Evolutionary conservation across 2,888 invertebrate genomes (phyloP).

Genomic region (Invenusta paracnida): DNA sequence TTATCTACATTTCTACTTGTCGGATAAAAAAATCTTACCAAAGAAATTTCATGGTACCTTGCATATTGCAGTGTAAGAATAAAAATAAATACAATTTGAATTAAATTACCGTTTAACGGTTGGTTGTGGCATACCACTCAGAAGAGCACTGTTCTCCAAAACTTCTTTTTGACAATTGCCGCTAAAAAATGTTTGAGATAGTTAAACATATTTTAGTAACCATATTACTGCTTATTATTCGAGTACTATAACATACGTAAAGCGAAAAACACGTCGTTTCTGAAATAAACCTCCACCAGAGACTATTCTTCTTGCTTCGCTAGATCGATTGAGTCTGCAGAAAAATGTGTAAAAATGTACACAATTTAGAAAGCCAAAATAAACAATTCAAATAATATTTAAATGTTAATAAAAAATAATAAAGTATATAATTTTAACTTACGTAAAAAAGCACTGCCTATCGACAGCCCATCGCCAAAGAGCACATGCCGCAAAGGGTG

Average conservation of each 20-base stretch:
- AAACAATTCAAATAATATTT: neutral
- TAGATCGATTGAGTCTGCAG: neutral
- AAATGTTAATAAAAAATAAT: neutral
- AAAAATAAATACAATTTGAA: too few relatives aligned
- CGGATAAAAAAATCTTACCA: too few relatives aligned
- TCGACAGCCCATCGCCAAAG: conserved; percentile 91
- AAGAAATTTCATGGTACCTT: too few relatives aligned
- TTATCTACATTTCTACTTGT: too few relatives aligned
- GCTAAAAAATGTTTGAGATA: neutral
- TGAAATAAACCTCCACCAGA: neutral
- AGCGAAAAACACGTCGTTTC: neutral
- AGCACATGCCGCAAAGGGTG: conserved; percentile 80
- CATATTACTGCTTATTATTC: neutral
- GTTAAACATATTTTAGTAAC: neutral
- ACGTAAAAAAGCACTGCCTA: conserved; percentile 93
- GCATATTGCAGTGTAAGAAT: too few relatives aligned
- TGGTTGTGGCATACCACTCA: neutral
- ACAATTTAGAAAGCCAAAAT: neutral
- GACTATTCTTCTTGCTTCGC: neutral
- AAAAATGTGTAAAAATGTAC: neutral
- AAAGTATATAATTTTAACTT: too few relatives aligned
- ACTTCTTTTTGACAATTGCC: neutral
- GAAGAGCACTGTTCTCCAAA: neutral
- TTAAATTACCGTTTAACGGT: neutral
- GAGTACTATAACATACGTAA: neutral